A percentile compares a stretch with the other conserved stretches of the same genome.
phyloP scores from a whole-genome alignment of 2,797 vertebrate species.

The Tenualosa ilisha region DNA sequence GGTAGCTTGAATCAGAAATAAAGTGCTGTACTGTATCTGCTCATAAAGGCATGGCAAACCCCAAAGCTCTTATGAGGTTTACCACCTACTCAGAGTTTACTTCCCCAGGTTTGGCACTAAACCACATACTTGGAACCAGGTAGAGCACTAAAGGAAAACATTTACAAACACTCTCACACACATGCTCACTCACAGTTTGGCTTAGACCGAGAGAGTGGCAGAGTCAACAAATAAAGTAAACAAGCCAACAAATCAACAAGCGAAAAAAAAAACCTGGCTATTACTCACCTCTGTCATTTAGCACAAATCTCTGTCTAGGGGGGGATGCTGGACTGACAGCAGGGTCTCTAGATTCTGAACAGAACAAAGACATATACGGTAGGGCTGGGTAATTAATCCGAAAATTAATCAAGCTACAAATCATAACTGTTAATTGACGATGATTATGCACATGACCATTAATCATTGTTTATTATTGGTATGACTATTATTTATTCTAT shows the following conservation, averaged over 20 bases:
- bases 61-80: too few species aligned
- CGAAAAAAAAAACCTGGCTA: neutral
- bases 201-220: neutral
- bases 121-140: neutral
- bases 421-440: too few species aligned
- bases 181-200: neutral
- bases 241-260: neutral
- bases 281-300: constrained; percentile 74
- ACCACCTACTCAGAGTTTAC: too few species aligned
- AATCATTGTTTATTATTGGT: too few species aligned
- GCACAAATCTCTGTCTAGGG: constrained; percentile 59
- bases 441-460: too few species aligned
- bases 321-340: constrained; percentile 39
- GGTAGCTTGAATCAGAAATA: too few species aligned
- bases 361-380: neutral
- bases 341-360: constrained; percentile 66
- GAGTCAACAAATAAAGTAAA: neutral
- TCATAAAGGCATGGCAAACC: too few species aligned
- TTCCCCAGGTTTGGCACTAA: too few species aligned
- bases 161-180: neutral
- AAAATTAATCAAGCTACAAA: too few species aligned
- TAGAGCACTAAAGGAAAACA: neutral
- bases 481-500: too few species aligned
- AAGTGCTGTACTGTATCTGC: too few species aligned
- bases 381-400: too few species aligned